Evolutionary conservation across 64 coral and sea anemone genomes (phyloP), one percentile per base, ranked within the genome.

Genomic region (Orbicella faveolata): DNA sequence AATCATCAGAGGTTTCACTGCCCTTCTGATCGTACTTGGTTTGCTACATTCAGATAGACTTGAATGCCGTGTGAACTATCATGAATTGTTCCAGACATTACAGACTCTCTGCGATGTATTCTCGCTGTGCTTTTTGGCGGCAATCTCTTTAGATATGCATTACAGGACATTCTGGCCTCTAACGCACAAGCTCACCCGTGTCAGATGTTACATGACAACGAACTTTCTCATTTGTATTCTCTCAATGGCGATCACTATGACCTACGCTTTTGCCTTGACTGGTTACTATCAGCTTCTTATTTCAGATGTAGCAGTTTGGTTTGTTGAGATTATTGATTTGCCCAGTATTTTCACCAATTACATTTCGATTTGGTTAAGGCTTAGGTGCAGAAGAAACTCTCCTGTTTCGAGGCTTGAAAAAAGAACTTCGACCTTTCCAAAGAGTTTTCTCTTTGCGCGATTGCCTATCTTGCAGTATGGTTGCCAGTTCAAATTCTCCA

Each of bases 131-230:
- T 84, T 84, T 25, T 41, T 84, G 34, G 36, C 81, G 16, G 81
- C 81, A 84, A 84, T 84, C 19, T 67, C 64, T 51, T 69, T 36
- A 69, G 81, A 84, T 36, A 84, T 84, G 63, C 70, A 84, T 70
- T 84, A 62, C 61, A 69, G 64, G 44, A 84, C 62, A 37, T 84
- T 84, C 67, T 84, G 36, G 11, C 81, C 81, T 3, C 35, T 84
- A 2, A 84, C 36, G 4, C 81, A 84, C 16, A 84, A 16, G 19
- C 23, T 19, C 21, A 72, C 36, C 5, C 64, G 63, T 65, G 63
- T 20, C 3, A 84, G 80, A 66, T 65, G 80, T 11, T 70, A 84
- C 64, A 72, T 84, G 37, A n/a, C 30, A 30, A 30, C 59, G 23
- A 83, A 67, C 62, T 39, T 83, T 39, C 7, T 52, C 17, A 84